Evolutionary conservation across 2,113 vertebrate genomes (phyloP).

Genomic region (Salvelinus namaycush): DNA sequence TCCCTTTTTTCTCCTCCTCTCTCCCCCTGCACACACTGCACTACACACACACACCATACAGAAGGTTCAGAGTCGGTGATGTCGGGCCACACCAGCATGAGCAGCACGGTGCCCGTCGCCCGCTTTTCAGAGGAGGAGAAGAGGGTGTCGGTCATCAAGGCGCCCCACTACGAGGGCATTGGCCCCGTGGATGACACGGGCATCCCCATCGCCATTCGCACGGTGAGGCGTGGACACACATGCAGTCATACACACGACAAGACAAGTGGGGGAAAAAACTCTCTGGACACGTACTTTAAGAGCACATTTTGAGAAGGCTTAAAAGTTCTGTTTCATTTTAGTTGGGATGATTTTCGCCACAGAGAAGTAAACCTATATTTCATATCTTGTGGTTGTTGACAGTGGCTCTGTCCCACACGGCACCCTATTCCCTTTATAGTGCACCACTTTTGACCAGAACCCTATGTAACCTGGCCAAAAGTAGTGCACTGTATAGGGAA

Average conservation of each 20-base stretch:
- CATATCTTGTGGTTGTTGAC: too few species aligned
- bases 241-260: neutral
- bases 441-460: too few species aligned
- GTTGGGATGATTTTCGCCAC: too few species aligned
- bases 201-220: slow-evolving; percentile 94
- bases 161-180: slow-evolving; percentile 92
- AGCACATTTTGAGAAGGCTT: too few species aligned
- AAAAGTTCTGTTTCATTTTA: too few species aligned
- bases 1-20: neutral
- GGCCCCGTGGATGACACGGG: slow-evolving; percentile 93
- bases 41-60: neutral
- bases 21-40: neutral
- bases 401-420: too few species aligned
- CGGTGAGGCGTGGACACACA: slow-evolving; percentile 75
- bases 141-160: slow-evolving; percentile 91
- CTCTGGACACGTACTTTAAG: too few species aligned
- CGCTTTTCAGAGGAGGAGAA: slow-evolving; percentile 92
- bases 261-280: too few species aligned
- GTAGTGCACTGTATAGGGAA: too few species aligned
- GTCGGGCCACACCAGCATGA: slow-evolving; percentile 70
- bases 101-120: slow-evolving; percentile 87
- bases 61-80: slow-evolving; percentile 70
- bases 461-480: too few species aligned
- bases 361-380: too few species aligned
- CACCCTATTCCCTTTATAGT: too few species aligned